Evolutionary conservation across 2,113 vertebrate species (phyloP), one percentile per base, ranked within the genome.

Genomic region (Eurystomus gularis): DNA sequence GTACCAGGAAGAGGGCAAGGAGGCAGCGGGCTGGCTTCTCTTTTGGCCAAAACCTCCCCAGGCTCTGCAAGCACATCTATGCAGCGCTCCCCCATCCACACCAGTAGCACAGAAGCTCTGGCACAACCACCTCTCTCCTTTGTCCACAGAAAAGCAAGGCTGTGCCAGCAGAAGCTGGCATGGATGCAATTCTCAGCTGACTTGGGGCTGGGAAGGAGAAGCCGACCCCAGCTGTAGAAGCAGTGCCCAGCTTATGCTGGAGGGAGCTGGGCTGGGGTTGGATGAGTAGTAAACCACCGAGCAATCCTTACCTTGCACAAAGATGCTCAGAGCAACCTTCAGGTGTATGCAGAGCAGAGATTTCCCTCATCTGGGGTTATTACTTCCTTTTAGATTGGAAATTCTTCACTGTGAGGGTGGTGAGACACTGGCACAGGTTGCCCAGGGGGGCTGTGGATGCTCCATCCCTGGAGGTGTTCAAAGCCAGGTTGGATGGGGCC

Each of bases 221-320:
- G 24, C 35, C 54, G 49, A 52, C 6, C 31, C n/a, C 54, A 35
- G 18, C 28, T 57, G n/a, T 18, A 26, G 4, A 28, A 57, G 58
- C 35, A 48, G 49, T 40, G 49, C 37, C 11, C 16, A 19, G 19
- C 15, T 20, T 21, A 42, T 24, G 64, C 80, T 77, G 42, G 52
- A 35, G 65, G 52, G 76, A 83, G 46, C 54, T 15, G 55, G 35
- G 44, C 46, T 70, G 51, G 48, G 71, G 21, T 5, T 33, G 58
- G 48, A 3, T 6, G 3, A 26, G n/a, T 3, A 28, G 24, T 31
- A 17, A 64, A 62, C 15, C 49, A 39, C 9, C 0, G 9, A 76
- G 24, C 37, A 82, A 2, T 24, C 28, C 49, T 25, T 6, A 13
- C 55, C 66, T 28, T 57, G 77, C 31, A 52, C 24, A 46, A 29